These are phyloP conservation scores for Aplocera efformata DNA, from an alignment of 2,888 invertebrate genomes.

Conservation along the genomic window DNA sequence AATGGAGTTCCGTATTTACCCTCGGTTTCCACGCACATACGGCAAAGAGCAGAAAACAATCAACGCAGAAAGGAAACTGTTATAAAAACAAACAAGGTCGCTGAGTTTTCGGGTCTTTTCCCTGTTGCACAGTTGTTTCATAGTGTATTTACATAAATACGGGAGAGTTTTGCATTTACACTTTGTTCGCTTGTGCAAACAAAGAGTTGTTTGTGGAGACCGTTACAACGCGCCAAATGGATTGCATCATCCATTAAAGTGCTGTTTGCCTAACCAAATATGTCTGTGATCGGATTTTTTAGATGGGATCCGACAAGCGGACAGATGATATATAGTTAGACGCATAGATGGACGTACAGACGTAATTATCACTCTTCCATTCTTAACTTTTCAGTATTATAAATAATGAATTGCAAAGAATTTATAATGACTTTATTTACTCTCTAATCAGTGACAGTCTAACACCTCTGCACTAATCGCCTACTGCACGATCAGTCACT, in stretches of 20 bases:
- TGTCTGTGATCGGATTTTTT: conserved; percentile 1
- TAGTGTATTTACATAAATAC: conserved; percentile 68
- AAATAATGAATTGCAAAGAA: too few relatives aligned
- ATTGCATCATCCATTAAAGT: conserved; percentile 53
- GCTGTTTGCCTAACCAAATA: conserved; percentile 23
- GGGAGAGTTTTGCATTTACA: conserved; percentile 55
- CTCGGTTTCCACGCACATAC: conserved; percentile 26
- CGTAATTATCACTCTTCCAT: too few relatives aligned
- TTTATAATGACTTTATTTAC: too few relatives aligned
- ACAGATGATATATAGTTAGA: too few relatives aligned
- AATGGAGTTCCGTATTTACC: conserved; percentile 25
- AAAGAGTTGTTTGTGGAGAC: conserved; percentile 49
- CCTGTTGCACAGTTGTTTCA: conserved; percentile 57
- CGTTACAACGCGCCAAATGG: conserved; percentile 44
- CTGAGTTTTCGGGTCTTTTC: conserved; percentile 51
- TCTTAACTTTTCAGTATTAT: too few relatives aligned
- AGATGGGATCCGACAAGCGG: too few relatives aligned
- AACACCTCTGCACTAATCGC: too few relatives aligned
- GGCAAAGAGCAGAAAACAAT: conserved; percentile 46
- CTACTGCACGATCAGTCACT: too few relatives aligned
- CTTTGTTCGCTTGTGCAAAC: conserved; percentile 61
- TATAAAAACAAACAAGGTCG: conserved; percentile 57
- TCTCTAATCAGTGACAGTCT: too few relatives aligned
- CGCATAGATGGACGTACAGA: too few relatives aligned
- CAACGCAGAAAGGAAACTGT: conserved; percentile 49